Base-by-base conservation (phyloP, 2,888 invertebrate species). In the Idaea aversata region DNA sequence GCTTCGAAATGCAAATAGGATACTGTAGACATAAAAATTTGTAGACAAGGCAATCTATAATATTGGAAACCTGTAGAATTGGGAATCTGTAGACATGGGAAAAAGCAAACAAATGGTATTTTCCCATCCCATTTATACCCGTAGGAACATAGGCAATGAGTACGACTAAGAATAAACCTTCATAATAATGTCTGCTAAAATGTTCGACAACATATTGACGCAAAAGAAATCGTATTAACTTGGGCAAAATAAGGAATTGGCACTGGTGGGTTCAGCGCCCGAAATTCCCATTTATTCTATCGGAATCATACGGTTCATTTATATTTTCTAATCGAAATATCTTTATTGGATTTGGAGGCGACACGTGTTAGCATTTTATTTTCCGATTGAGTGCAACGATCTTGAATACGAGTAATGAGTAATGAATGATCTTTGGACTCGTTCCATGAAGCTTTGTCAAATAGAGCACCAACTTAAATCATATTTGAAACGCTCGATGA, bases 321-420 rank as follows among this genome's bases (percentile, higher is more conserved):
- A 61, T 62, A 68, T 66, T 72, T 66, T 70, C 67, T 67, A 70
- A 72, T 72, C 67, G 68, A 65, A 68, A 69, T 68, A 64, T 67
- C 67, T 70, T 68, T 67, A 69, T 65, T 70, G 62, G 63, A 67
- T 59, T 59, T n/a, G 67, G 66, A 60, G 60, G 76, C 47, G 47
- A 75, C 76, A 79, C 77, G 78, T 79, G 75, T 78, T 71, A 70
- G 68, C 78, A 70, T 78, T 80, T 77, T 73, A 76, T 82, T 81
- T 77, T 76, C 77, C 75, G 72, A 68, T 64, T 71, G 75, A 80
- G 70, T 77, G 79, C 77, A 77, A 75, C 62, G 66, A 69, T 64
- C 63, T 61, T 65, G 47, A 61, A 70, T 71, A 72, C 71, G 67
- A 71, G 73, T 84, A 83, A 84, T 81, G 67, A 71, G 73, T 84